Evolutionary conservation across 2,888 invertebrate genomes (phyloP).

Genomic region (Philopedon plagiatum): DNA sequence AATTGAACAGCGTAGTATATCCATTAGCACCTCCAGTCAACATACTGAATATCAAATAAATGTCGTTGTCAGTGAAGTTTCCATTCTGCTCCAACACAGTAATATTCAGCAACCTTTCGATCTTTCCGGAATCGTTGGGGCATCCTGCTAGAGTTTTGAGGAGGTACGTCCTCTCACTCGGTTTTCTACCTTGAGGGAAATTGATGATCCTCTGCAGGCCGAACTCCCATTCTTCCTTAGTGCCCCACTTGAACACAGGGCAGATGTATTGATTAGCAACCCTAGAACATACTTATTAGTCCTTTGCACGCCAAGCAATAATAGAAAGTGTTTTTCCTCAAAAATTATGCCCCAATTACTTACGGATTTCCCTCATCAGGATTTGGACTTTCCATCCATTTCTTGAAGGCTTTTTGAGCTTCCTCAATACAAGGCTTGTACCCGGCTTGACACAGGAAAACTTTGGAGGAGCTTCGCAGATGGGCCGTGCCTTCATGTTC

Average conservation of each 20-base stretch:
- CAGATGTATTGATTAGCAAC: slow-evolving; percentile 84
- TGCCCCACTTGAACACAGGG: slow-evolving; percentile 87
- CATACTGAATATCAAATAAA: slow-evolving; percentile 83
- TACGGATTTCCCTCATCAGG: slow-evolving; percentile 88
- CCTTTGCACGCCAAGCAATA: too few relatives aligned
- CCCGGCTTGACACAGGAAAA: slow-evolving; percentile 82
- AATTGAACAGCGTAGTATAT: slow-evolving; percentile 80
- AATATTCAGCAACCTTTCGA: slow-evolving; percentile 77
- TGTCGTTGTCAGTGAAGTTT: slow-evolving; percentile 83
- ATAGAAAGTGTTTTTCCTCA: too few relatives aligned
- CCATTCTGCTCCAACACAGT: slow-evolving; percentile 79
- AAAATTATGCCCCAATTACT: too few relatives aligned
- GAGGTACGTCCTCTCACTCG: slow-evolving; percentile 83
- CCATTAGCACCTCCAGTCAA: slow-evolving; percentile 80
- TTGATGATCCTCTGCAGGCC: slow-evolving; percentile 83
- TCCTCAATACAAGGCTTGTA: slow-evolving; percentile 84
- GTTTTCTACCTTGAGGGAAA: slow-evolving; percentile 80
- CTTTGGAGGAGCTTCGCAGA: slow-evolving; percentile 77
- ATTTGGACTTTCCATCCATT: slow-evolving; percentile 82
- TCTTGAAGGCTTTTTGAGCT: slow-evolving; percentile 79
- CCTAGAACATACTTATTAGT: slow-evolving; percentile 67
- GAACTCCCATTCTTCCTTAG: slow-evolving; percentile 86
- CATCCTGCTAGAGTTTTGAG: slow-evolving; percentile 86
- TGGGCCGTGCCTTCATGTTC: slow-evolving; percentile 80
- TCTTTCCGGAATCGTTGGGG: slow-evolving; percentile 80